Conservation (phyloP, 2,797 vertebrate species). For the Otus scops region DNA sequence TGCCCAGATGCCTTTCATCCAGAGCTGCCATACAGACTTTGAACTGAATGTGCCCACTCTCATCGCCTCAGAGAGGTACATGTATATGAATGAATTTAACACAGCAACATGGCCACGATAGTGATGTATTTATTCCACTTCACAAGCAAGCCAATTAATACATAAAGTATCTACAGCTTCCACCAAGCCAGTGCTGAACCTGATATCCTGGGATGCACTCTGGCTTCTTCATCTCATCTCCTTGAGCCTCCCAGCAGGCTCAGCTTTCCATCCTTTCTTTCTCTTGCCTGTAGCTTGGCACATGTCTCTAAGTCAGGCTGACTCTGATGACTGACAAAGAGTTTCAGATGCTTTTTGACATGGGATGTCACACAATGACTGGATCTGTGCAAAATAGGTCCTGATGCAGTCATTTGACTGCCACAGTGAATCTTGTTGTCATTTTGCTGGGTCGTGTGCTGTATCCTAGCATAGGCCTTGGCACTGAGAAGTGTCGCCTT, state of each 20-base stretch:
- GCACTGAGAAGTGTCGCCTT: background rate
- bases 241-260: background rate
- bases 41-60: background rate
- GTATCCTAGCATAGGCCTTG: background rate
- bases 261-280: background rate
- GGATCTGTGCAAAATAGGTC: background rate
- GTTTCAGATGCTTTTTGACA: background rate
- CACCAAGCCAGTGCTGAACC: background rate
- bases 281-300: background rate
- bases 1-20: background rate
- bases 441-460: background rate
- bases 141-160: background rate
- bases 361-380: background rate
- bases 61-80: rapidly evolving
- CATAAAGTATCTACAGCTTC: background rate
- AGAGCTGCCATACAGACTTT: background rate
- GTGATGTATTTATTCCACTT: background rate
- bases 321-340: background rate
- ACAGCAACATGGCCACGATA: background rate
- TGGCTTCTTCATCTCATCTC: background rate
- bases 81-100: background rate
- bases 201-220: background rate
- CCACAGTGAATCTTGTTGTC: background rate
- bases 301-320: background rate
- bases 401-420: background rate